Evolutionary conservation across 2,797 vertebrate species (phyloP).

Genomic region (Nannoperca australis): DNA sequence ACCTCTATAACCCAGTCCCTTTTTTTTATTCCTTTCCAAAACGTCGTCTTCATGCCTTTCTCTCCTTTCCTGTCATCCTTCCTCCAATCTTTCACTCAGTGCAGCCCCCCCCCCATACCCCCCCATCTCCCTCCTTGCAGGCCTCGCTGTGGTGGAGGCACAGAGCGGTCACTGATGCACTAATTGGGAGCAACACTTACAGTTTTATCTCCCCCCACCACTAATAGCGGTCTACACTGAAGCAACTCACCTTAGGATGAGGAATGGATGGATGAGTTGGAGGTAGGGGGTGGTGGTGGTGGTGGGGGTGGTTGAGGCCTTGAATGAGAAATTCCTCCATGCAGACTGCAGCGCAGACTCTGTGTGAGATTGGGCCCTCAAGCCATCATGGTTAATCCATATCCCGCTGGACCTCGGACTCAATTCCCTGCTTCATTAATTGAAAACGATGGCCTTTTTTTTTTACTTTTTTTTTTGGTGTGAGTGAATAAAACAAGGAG

Average conservation of each 20-base stretch:
- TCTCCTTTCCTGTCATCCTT: conserved; percentile 67
- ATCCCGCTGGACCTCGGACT: conserved; percentile 93
- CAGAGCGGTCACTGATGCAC: conserved; percentile 96
- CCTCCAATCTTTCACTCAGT: conserved; percentile 57
- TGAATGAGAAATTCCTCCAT: conserved; percentile 90
- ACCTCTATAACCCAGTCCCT: conserved; percentile 53
- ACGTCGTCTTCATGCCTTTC: conserved; percentile 31
- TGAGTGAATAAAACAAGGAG: conserved; percentile 76
- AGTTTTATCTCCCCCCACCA: conserved; percentile 97
- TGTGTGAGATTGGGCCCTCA: conserved; percentile 89
- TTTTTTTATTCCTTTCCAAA: conserved; percentile 53
- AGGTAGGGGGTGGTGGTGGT: conserved; percentile 31
- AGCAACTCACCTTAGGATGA: conserved; percentile 79
- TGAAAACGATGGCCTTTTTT: conserved; percentile 92
- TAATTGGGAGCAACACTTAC: conserved; percentile 99
- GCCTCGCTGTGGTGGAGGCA: conserved; percentile 90
- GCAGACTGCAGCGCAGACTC: conserved; percentile 64
- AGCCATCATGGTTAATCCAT: conserved; percentile 95
- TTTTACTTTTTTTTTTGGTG: conserved; percentile 34
- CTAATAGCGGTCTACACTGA: conserved; percentile 96
- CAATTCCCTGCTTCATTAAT: conserved; percentile 98
- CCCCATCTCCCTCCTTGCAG: conserved; percentile 33
- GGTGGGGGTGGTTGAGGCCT: conserved; percentile 70
- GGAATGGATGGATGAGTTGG: conserved; percentile 68
- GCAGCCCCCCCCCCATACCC: conserved; percentile 14